Base-by-base conservation (phyloP, 2,797 vertebrate species). In the Hozukius guyotensis region DNA sequence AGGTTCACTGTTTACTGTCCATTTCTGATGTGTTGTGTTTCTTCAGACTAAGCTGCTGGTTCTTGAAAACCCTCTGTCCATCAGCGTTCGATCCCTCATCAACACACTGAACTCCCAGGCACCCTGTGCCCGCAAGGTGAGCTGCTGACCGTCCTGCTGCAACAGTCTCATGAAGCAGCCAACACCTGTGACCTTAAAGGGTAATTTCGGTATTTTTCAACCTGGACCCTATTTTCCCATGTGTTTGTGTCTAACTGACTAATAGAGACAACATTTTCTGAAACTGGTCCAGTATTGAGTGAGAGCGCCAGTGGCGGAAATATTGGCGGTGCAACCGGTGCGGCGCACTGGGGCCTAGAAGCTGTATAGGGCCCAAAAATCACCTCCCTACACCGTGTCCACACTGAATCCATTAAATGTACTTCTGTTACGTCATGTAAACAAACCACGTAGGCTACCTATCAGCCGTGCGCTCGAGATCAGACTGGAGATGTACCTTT, bases 21-120 rank as follows among this genome's bases (percentile, higher is more conserved):
- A 34, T 52, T 13, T 31, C 34, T 67, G 31, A 20, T 57, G 22
- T 27, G 4, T 14, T 61, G 27, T 59, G 53, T 59, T 72, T 29
- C 52, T 36, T 59, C 79, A 96, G 96, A 93, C 92, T 18, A 95
- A 92, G 66, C 94, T 94, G 73, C 95, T 94, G 0, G 79, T 72
- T 36, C 93, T 96, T 63, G 94, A 96, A 27, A 96, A 87, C 70
- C 74, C 87, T n/a, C 84, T 95, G 38, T 96, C 96, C 8, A 0
- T 68, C 61, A 8, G 80, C 1, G 84, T 96, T 29, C 93, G 94
- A 62, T 90, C 86, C n/a, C 83, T 95, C 77, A 81, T 96, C 72
- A 4, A 70, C 82, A 67, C 69, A 0, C 90, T 96, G 67, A 89
- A 88, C 87, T 80, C 88, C 5, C 71, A 88, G 52, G 78, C 80